These are phyloP conservation scores for Liodrosophila aerea DNA, from an alignment of 2,888 invertebrate genomes.

Conservation along the genomic window DNA sequence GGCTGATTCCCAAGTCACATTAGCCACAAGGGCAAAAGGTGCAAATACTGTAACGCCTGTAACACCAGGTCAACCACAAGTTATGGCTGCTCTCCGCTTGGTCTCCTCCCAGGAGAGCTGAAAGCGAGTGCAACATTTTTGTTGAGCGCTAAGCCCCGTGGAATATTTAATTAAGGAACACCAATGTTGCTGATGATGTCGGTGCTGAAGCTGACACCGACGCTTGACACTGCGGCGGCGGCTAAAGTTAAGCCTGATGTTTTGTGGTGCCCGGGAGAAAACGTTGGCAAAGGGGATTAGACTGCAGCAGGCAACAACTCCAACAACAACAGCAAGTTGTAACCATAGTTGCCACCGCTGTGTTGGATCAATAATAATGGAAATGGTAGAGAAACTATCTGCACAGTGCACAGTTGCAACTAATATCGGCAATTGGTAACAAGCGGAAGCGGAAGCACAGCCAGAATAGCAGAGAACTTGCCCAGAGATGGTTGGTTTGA, in stretches of 20 bases:
- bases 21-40: conserved; percentile 22
- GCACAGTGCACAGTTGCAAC: conserved; percentile 29
- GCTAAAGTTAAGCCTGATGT: conserved; percentile 25
- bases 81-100: conserved; percentile 1
- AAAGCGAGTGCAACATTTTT: conserved; percentile 30
- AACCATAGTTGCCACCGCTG: conserved; percentile 36
- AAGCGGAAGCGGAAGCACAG: conserved; percentile 25
- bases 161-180: conserved; percentile 68
- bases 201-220: conserved; percentile 12
- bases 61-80: conserved; percentile 32
- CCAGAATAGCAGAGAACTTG: conserved; percentile 2
- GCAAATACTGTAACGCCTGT: conserved; percentile 28
- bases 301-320: conserved; percentile 19
- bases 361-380: conserved; percentile 53
- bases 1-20: conserved; percentile 22
- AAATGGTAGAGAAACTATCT: conserved; percentile 3
- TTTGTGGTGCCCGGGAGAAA: conserved; percentile 34
- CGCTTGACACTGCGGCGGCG: too few relatives aligned
- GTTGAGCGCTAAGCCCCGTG: conserved; percentile 38
- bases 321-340: conserved; percentile 25
- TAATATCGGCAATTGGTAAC: conserved; percentile 26
- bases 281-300: conserved; percentile 37
- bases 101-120: neutral
- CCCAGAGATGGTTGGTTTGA: conserved; percentile 38
- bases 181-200: conserved; percentile 1